Evolutionary conservation across 1,140 invertebrate genomes (phyloP).

Genomic region (Trypoxylus dichotomus): DNA sequence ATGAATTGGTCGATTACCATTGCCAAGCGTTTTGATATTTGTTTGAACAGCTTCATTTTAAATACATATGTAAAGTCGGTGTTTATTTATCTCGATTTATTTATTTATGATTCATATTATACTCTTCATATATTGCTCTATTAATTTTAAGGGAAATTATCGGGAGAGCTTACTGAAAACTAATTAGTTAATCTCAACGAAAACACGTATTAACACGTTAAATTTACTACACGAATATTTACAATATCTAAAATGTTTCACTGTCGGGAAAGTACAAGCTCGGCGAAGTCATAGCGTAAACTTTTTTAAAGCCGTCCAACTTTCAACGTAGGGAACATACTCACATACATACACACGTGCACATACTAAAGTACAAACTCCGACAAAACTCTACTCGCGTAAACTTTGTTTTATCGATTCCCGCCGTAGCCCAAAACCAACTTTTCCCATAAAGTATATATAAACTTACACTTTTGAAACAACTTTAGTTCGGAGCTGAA

Average conservation of each 20-base stretch:
- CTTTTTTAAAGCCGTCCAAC: conserved; percentile 26
- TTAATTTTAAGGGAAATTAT: neutral
- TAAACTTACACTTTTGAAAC: conserved; percentile 55
- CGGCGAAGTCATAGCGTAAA: conserved; percentile 6
- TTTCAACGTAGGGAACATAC: conserved; percentile 9
- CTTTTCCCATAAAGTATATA: conserved; percentile 53
- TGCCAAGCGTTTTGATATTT: no score
- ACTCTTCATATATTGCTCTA: no score
- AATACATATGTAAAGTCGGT: no score
- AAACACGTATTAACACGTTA: neutral
- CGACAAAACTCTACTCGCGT: conserved; percentile 26
- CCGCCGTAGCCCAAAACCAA: conserved; percentile 43
- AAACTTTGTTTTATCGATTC: conserved; percentile 36
- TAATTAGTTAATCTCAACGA: neutral
- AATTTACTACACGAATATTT: neutral
- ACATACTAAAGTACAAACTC: conserved; percentile 14
- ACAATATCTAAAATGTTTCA: conserved; percentile 5
- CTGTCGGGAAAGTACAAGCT: conserved; percentile 1
- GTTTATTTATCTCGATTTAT: no score
- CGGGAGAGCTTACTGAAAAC: neutral
- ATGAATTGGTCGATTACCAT: no score
- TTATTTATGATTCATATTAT: no score
- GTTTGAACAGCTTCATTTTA: no score
- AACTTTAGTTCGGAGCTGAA: conserved; percentile 47
- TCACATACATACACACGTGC: conserved; percentile 3